These are phyloP conservation scores for Mustela lutreola DNA, from an alignment of 2,113 vertebrate genomes.

Conservation along the genomic window DNA sequence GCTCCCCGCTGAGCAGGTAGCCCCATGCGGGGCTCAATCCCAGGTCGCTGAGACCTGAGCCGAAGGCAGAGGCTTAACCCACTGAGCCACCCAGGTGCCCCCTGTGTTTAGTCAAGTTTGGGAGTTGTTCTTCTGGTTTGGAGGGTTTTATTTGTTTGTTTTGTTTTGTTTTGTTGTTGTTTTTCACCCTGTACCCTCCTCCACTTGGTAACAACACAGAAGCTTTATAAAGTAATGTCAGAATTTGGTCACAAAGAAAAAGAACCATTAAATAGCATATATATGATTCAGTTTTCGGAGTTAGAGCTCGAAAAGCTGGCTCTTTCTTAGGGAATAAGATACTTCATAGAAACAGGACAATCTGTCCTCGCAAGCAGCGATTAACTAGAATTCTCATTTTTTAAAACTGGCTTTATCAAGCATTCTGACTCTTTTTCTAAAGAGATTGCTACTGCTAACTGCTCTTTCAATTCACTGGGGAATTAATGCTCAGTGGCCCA, in stretches of 20 bases:
- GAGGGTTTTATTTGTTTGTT: neutral
- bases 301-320: conserved; percentile 22
- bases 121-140: neutral
- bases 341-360: conserved; percentile 49
- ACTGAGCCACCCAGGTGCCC: too few relatives aligned
- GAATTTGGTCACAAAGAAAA: conserved; percentile 22
- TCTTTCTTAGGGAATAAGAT: conserved; percentile 54
- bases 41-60: too few relatives aligned
- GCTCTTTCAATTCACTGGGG: neutral
- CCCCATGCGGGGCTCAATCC: too few relatives aligned
- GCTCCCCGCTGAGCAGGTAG: too few relatives aligned
- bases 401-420: conserved; percentile 47
- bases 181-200: neutral
- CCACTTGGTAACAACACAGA: neutral
- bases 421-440: conserved; percentile 28
- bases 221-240: conserved; percentile 23
- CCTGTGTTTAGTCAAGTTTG: neutral
- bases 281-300: neutral
- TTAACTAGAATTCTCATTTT: conserved; percentile 61
- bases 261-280: neutral
- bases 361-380: neutral
- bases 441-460: conserved; percentile 37
- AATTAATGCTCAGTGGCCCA: conserved; percentile 40
- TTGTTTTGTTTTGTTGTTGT: neutral
- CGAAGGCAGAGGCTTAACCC: too few relatives aligned